Evolutionary conservation across 2,113 vertebrate species (phyloP), one percentile per base, ranked within the genome.

Genomic region (Macquaria australasica): DNA sequence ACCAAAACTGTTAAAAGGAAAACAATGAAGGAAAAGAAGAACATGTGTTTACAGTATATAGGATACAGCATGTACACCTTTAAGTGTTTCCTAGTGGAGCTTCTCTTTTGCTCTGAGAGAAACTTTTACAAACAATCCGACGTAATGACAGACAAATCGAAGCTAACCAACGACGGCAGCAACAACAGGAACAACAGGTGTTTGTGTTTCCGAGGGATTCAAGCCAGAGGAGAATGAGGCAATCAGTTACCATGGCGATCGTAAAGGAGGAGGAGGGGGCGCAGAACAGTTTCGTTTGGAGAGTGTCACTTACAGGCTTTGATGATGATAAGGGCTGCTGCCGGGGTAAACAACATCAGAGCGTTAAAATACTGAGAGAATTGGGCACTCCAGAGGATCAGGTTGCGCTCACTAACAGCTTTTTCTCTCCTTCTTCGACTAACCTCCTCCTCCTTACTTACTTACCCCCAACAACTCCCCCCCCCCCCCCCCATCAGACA

Each of bases 191-290:
- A 72, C 88, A 90, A 88, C 88, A 90, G 84, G 80, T 89, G 83
- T 79, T 87, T 77, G 69, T 51, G 53, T 69, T 88, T 63, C 55
- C 1, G 23, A 74, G 66, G 48, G 74, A 87, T 63, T 70, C 31
- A 21, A 81, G 80, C 70, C 39, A 62, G 45, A 73, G n/a, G 70
- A 81, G 78, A 85, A 83, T 75, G 78, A 86, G 66, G 86, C 93
- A 90, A 93, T 94, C 88, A 88, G 92, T 93, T 87, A 83, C 92
- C 86, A 91, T 87, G 86, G 87, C 37, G 34, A 94, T 4, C 14
- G 73, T 9, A 18, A 73, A 59, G 53, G 14, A 10, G 39, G 59
- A 3, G 71, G 31, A 64, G 48, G 55, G 28, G 34, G n/a, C 28
- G 21, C 48, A 45, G 79, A 73, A 72, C 50, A 64, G 88, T 88